Evolutionary conservation across 2,888 invertebrate species (phyloP).

Genomic region (Cantharis lateralis): DNA sequence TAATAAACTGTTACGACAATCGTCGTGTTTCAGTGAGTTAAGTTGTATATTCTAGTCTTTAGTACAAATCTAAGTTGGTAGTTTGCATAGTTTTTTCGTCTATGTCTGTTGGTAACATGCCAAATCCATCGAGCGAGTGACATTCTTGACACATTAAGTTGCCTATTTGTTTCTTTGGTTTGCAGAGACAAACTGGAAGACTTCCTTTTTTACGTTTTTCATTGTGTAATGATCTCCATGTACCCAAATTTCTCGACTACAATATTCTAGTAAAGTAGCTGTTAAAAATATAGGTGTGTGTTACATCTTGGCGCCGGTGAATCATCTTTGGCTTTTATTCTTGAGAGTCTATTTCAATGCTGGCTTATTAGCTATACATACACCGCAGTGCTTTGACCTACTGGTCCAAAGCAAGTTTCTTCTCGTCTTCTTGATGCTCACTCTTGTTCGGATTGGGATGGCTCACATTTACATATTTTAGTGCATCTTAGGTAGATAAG

Average conservation of each 20-base stretch:
- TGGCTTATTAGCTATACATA: constrained; percentile 5
- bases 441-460: constrained; percentile 2
- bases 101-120: neutral
- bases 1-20: neutral
- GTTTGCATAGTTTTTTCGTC: neutral
- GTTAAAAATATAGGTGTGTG: neutral
- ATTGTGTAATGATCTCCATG: neutral
- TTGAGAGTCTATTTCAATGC: constrained; percentile 22
- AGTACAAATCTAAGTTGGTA: neutral
- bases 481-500: neutral
- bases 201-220: neutral
- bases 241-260: neutral
- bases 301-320: constrained; percentile 22
- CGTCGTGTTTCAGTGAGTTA: neutral
- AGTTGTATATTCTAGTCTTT: neutral
- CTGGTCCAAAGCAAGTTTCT: constrained; percentile 16
- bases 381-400: constrained; percentile 19
- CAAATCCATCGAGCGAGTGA: neutral
- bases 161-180: neutral
- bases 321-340: constrained; percentile 20
- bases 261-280: neutral
- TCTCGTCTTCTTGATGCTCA: neutral
- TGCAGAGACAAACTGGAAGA: neutral
- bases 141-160: neutral
- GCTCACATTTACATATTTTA: constrained; percentile 2